Conservation (phyloP, 2,888 invertebrate species). For the Nomada ruficornis region DNA sequence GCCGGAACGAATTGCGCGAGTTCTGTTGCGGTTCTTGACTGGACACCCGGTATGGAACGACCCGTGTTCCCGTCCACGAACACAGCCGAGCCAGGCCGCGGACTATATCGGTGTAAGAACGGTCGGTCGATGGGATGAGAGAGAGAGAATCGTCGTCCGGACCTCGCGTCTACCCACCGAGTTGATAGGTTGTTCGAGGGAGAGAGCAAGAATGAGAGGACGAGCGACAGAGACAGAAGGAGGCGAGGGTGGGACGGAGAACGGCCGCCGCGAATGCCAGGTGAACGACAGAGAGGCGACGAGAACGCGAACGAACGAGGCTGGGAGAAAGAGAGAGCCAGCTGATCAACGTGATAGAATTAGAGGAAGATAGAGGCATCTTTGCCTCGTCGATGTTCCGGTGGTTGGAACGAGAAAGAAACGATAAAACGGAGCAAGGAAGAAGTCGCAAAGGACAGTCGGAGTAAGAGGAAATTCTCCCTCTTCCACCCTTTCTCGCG, state of each 20-base stretch:
- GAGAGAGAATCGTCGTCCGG: constrained; percentile 82
- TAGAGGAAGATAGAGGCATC: constrained; percentile 77
- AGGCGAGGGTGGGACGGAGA: constrained; percentile 52
- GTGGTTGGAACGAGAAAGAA: constrained; percentile 60
- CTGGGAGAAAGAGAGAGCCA: constrained; percentile 56
- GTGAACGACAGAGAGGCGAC: not conserved
- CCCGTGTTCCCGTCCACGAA: constrained; percentile 80
- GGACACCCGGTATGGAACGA: constrained; percentile 80
- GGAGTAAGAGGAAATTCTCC: constrained; percentile 59
- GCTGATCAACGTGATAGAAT: constrained; percentile 80
- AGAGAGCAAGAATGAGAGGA: constrained; percentile 61
- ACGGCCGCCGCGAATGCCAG: constrained; percentile 30
- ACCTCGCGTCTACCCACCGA: constrained; percentile 83
- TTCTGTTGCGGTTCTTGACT: constrained; percentile 10
- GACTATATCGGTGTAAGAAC: constrained; percentile 83
- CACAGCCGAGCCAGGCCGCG: constrained; percentile 79
- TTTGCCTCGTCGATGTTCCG: constrained; percentile 58
- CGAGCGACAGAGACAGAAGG: constrained; percentile 32
- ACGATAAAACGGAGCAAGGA: constrained; percentile 55
- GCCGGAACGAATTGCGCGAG: not conserved
- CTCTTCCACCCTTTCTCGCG: constrained; percentile 7
- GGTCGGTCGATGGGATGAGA: constrained; percentile 83
- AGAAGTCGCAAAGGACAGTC: constrained; percentile 49
- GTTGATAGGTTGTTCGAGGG: constrained; percentile 77
- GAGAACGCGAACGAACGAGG: constrained; percentile 32